Base-by-base conservation (phyloP, 1,140 invertebrate species). In the Eupeodes corollae region DNA sequence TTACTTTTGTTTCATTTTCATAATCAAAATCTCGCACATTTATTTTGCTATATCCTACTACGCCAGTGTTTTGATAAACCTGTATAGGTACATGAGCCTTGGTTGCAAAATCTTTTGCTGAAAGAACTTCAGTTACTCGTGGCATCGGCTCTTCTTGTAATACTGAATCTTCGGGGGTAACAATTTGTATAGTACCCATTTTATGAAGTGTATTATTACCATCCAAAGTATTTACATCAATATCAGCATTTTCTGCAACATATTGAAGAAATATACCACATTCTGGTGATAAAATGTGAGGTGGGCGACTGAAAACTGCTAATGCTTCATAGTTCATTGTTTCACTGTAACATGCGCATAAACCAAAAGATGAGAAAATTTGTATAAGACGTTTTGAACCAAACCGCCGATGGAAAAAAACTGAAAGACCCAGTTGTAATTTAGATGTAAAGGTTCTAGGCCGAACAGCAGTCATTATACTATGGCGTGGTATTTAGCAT, bases 211-310 rank as follows among this genome's bases (percentile, higher is more conserved):
- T 63, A 34, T 67, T 64, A 54, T 61, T 50, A 39, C 62, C 63
- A 50, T 70, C 67, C 14, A 70, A 44, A 6, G 61, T 68, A 61
- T 58, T 54, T 26, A 65, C 61, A 62, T 68, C 65, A 47, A 65
- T 60, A 54, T 67, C 63, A 51, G 58, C 63, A 63, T 69, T 69
- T 35, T 70, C 59, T 50, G 42, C 57, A 55, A 67, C 61, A 40
- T 65, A 64, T 56, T 70, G 68, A 55, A 61, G 48, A 42, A 68
- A 32, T 47, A 56, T 55, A 44, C 58, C 61, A 54, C 13, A 56
- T 56, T 67, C 57, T 57, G 65, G 54, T 57, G 54, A 47, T 58
- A 62, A 38, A 33, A 65, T 31, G 56, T 56, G 61, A 57, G 57
- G 59, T 32, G 46, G 60, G 60, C n/a, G n/a, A n/a, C n/a, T n/a